Percentiles rank a stretch among this genome's conserved stretches.
Conservation (phyloP, 2,888 invertebrate genomes). For the Hipparchia sbordonii region DNA sequence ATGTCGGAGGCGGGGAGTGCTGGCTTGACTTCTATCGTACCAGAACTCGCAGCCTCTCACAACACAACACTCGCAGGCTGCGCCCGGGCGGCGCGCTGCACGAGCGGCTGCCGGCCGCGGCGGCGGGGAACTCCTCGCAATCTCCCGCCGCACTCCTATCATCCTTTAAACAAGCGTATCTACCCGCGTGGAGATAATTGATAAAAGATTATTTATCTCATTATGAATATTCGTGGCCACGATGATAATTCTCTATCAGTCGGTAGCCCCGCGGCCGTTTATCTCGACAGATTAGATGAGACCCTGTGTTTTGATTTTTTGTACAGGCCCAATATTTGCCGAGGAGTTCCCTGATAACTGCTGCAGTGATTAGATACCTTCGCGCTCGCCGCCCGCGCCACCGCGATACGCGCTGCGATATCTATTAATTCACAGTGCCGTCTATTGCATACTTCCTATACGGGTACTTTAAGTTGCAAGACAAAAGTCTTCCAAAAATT, state of each 20-base stretch:
- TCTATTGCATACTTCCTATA: too few relatives aligned
- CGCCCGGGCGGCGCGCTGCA: not conserved
- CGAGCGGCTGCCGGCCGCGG: slow-evolving; percentile 48
- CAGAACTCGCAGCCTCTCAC: too few relatives aligned
- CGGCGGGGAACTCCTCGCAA: slow-evolving; percentile 71
- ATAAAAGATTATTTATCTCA: slow-evolving; percentile 83
- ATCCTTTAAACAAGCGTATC: slow-evolving; percentile 81
- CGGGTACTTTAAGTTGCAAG: too few relatives aligned
- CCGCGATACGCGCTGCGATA: not conserved
- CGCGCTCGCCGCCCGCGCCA: slow-evolving; percentile 37
- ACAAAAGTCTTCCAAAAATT: too few relatives aligned
- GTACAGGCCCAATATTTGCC: slow-evolving; percentile 78
- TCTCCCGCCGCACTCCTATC: slow-evolving; percentile 73
- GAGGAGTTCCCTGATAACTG: slow-evolving; percentile 81
- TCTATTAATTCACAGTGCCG: too few relatives aligned
- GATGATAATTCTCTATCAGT: slow-evolving; percentile 81
- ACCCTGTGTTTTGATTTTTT: slow-evolving; percentile 82
- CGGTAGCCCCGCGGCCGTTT: slow-evolving; percentile 78
- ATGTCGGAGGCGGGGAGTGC: too few relatives aligned
- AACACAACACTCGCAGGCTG: not conserved
- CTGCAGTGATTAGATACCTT: slow-evolving; percentile 71
- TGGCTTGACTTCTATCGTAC: too few relatives aligned
- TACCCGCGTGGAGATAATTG: slow-evolving; percentile 78
- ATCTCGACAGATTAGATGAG: slow-evolving; percentile 82
- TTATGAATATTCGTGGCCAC: slow-evolving; percentile 81